A percentile compares a stretch with the other conserved stretches of the same genome.
Conservation (phyloP, 2,113 vertebrate species). For the Pelecanoides urinatrix region DNA sequence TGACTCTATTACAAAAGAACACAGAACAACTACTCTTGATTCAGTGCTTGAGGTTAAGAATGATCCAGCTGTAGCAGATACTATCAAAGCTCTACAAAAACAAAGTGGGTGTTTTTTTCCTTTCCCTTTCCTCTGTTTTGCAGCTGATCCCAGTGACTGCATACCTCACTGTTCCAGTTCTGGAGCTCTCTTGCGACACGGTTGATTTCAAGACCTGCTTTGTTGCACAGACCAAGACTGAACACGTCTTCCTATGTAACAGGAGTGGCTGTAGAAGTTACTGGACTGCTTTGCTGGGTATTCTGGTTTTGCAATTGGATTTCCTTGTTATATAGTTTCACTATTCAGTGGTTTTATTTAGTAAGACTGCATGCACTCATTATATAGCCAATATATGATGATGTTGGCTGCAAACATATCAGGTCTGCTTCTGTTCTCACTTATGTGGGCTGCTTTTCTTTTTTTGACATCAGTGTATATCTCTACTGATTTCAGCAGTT, state of each 20-base stretch:
- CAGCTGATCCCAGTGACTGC: constrained; percentile 84
- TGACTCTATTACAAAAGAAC: background rate
- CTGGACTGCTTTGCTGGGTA: constrained; percentile 84
- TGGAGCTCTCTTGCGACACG: constrained; percentile 75
- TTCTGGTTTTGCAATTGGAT: background rate
- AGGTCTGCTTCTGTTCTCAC: background rate
- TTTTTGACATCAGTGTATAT: background rate
- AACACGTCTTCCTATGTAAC: constrained; percentile 76
- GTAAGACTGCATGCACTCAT: background rate
- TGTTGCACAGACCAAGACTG: constrained; percentile 69
- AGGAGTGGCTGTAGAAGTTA: constrained; percentile 75
- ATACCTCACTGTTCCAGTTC: constrained; percentile 69
- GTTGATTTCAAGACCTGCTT: constrained; percentile 85
- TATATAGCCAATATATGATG: no score
- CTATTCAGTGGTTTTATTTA: background rate
- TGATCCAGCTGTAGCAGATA: background rate
- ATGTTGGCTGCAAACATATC: background rate
- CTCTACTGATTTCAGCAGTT: background rate
- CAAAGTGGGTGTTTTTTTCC: background rate
- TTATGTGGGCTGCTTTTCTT: accelerated
- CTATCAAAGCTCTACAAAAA: background rate
- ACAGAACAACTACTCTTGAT: background rate
- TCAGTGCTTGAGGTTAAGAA: background rate
- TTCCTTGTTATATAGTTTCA: background rate
- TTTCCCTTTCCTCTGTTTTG: background rate